These are phyloP conservation scores for Peromyscus melanophrys DNA, from an alignment of 2,797 vertebrate species.

Conservation along the genomic window DNA sequence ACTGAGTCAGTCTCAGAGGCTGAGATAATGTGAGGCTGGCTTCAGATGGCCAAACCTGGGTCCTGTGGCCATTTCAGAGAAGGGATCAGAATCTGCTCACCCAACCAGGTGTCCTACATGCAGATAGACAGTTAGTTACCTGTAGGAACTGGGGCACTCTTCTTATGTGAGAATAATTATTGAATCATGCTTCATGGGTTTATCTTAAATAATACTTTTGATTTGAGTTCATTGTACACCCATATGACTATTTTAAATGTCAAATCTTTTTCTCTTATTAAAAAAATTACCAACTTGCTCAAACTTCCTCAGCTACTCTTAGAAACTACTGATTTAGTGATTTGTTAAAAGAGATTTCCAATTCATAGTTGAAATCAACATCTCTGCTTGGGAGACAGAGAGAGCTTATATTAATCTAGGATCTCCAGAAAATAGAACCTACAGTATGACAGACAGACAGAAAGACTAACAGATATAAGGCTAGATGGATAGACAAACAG, in stretches of 20 bases:
- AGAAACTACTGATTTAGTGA: not conserved
- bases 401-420: not conserved
- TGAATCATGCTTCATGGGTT: not conserved
- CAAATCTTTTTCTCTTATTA: not conserved
- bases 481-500: not conserved
- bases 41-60: not conserved
- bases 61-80: not conserved
- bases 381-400: slow-evolving; percentile 8
- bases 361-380: not conserved
- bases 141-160: not conserved
- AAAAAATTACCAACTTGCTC: not conserved
- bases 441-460: not conserved
- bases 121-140: not conserved
- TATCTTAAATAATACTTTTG: slow-evolving; percentile 39
- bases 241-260: not conserved
- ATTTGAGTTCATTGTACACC: not conserved
- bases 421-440: not conserved
- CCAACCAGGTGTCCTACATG: not conserved
- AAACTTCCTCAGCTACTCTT: not conserved
- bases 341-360: not conserved
- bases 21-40: not conserved
- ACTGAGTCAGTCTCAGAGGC: not conserved
- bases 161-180: not conserved
- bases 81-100: not conserved
- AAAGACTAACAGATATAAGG: not conserved